A percentile compares a stretch with the other conserved stretches of the same genome.
phyloP scores from a whole-genome alignment of 2,113 vertebrate species.

The Engystomops pustulosus region DNA sequence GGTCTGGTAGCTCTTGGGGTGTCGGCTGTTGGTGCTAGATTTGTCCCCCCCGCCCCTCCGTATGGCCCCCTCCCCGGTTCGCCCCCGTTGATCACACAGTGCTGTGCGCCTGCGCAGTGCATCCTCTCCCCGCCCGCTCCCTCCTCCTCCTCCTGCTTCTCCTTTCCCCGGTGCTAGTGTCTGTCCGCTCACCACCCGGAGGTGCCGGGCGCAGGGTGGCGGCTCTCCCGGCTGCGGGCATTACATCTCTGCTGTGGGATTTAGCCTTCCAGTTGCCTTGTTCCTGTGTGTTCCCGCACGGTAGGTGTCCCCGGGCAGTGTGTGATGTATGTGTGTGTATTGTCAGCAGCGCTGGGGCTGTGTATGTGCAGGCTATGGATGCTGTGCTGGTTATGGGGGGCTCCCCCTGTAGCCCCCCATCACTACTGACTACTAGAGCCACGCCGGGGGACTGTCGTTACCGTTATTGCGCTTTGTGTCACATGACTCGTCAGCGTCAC shows the following conservation, averaged over 20 bases:
- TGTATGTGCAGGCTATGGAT: background rate
- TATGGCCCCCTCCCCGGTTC: conserved; percentile 49
- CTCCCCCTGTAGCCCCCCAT: too few relatives aligned
- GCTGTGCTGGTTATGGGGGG: background rate
- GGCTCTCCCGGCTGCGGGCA: background rate
- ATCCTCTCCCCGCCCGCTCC: conserved; percentile 13
- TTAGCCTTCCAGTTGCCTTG: background rate
- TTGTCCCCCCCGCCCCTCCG: conserved; percentile 54
- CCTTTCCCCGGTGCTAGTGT: background rate
- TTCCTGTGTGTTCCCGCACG: background rate
- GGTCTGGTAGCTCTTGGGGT: background rate
- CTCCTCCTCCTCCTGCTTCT: background rate
- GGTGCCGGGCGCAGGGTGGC: background rate
- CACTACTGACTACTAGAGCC: background rate
- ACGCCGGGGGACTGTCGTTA: too few relatives aligned
- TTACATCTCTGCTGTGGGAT: background rate
- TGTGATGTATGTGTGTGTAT: background rate
- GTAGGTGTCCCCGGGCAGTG: background rate
- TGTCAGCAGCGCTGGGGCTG: background rate
- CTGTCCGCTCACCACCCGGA: background rate
- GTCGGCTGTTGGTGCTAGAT: conserved; percentile 21
- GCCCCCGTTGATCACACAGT: conserved; percentile 29
- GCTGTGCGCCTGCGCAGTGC: conserved; percentile 7
- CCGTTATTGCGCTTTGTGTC: too few relatives aligned
- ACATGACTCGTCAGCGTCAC: background rate